These are phyloP conservation scores for Bujurquina vittata DNA, from an alignment of 2,113 vertebrate genomes.

Conservation along the genomic window DNA sequence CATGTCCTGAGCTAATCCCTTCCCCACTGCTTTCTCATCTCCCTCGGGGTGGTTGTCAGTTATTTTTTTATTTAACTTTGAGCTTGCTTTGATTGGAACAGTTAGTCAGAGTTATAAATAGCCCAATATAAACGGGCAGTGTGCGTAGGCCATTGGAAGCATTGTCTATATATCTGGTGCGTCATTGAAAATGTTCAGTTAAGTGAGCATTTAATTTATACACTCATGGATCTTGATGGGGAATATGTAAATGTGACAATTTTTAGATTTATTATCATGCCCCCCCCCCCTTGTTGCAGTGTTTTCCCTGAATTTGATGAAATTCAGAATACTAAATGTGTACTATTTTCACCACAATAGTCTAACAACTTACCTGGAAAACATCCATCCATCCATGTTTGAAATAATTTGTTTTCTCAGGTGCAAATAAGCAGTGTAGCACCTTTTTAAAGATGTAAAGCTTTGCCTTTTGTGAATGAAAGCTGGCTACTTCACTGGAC, in stretches of 20 bases:
- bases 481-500: conserved; percentile 30
- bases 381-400: not conserved
- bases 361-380: not conserved
- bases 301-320: not conserved
- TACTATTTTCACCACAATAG: not conserved
- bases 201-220: not conserved
- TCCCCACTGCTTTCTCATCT: conserved; percentile 40
- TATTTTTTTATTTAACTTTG: conserved; percentile 32
- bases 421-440: not conserved
- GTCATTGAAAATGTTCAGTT: conserved; percentile 48
- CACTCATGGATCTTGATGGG: conserved; percentile 6
- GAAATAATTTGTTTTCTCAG: not conserved
- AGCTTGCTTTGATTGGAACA: conserved; percentile 49
- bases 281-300: not conserved
- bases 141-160: conserved; percentile 22
- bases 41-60: conserved; percentile 35
- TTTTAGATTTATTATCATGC: conserved; percentile 17
- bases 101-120: conserved; percentile 54
- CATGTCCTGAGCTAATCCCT: conserved; percentile 44
- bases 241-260: conserved; percentile 53
- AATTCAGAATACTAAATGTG: not conserved
- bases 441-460: conserved; percentile 12
- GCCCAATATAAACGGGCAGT: conserved; percentile 40
- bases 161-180: conserved; percentile 49
- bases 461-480: conserved; percentile 23